phyloP scores from a whole-genome alignment of 2,888 invertebrate genomes.

The Melipona beecheii region DNA sequence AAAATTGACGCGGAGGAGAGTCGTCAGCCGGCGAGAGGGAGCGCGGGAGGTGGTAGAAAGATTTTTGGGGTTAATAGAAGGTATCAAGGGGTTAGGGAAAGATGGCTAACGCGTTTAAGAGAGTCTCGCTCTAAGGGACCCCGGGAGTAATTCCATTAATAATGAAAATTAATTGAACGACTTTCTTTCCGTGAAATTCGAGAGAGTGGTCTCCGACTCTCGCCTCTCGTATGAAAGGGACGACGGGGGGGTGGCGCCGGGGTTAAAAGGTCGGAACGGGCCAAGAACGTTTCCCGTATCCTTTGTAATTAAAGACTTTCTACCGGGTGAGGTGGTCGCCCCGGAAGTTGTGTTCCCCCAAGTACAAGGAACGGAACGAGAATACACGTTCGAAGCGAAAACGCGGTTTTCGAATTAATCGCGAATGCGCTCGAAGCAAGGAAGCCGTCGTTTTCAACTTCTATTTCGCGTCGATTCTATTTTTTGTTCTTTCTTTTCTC shows the following conservation, averaged over 20 bases:
- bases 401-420: conserved; percentile 7
- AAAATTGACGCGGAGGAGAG: conserved; percentile 8
- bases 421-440: not conserved
- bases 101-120: conserved; percentile 47
- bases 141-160: conserved; percentile 65
- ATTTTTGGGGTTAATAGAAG: conserved; percentile 25
- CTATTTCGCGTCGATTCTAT: too few species aligned
- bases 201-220: conserved; percentile 31
- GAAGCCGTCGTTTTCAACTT: not conserved
- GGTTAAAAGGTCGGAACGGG: conserved; percentile 5
- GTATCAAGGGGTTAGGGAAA: conserved; percentile 31
- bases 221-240: not conserved
- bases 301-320: conserved; percentile 66
- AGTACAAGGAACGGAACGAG: conserved; percentile 19
- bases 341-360: conserved; percentile 51
- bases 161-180: conserved; percentile 69
- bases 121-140: conserved; percentile 46
- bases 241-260: conserved; percentile 3
- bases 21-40: too few species aligned
- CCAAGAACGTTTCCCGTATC: conserved; percentile 17
- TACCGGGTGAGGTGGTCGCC: conserved; percentile 56
- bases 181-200: conserved; percentile 56
- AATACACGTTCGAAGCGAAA: conserved; percentile 6
- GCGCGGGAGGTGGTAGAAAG: not conserved
- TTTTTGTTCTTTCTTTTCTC: not conserved